A percentile compares a stretch with the other conserved stretches of the same genome.
phyloP scores from a whole-genome alignment of 1,140 invertebrate species.

The Proales similis region DNA sequence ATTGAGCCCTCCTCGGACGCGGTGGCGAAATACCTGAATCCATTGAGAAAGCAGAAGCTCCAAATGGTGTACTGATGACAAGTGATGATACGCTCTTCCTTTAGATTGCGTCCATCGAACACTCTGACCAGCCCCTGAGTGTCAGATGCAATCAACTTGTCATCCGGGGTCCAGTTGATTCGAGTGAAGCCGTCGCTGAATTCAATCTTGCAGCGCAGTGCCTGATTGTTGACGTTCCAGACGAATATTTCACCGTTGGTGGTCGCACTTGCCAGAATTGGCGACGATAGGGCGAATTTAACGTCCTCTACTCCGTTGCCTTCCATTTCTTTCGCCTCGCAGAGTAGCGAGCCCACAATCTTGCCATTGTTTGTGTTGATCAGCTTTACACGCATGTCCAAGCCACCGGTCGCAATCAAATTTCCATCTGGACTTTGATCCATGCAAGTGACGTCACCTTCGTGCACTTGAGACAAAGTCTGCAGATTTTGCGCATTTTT shows the following conservation, averaged over 20 bases:
- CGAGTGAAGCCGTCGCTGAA: constrained; percentile 12
- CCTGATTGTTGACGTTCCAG: constrained; percentile 18
- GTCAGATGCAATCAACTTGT: constrained; percentile 8
- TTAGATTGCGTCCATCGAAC: constrained; percentile 35
- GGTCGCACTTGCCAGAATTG: constrained; percentile 30
- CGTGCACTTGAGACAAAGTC: background rate
- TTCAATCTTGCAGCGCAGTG: constrained; percentile 13
- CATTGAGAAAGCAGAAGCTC: too few relatives aligned
- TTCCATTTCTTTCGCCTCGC: constrained; percentile 23
- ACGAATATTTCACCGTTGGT: constrained; percentile 28
- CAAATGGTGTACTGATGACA: too few relatives aligned
- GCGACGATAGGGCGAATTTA: constrained; percentile 5
- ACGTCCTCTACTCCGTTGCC: constrained; percentile 5
- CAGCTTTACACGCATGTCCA: constrained; percentile 28
- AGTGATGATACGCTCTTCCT: too few relatives aligned
- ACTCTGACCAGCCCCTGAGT: background rate
- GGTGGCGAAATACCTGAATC: too few relatives aligned
- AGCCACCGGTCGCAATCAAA: constrained; percentile 9
- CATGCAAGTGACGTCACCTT: constrained; percentile 9
- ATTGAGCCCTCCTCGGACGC: too few relatives aligned
- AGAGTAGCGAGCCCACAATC: constrained; percentile 4
- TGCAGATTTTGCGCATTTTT: constrained; percentile 18
- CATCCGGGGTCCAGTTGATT: constrained; percentile 11
- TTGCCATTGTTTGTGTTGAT: constrained; percentile 30
- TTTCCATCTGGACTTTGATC: constrained; percentile 29